Conservation (phyloP, 1,140 invertebrate genomes). For the Tetragnatha versicolor region DNA sequence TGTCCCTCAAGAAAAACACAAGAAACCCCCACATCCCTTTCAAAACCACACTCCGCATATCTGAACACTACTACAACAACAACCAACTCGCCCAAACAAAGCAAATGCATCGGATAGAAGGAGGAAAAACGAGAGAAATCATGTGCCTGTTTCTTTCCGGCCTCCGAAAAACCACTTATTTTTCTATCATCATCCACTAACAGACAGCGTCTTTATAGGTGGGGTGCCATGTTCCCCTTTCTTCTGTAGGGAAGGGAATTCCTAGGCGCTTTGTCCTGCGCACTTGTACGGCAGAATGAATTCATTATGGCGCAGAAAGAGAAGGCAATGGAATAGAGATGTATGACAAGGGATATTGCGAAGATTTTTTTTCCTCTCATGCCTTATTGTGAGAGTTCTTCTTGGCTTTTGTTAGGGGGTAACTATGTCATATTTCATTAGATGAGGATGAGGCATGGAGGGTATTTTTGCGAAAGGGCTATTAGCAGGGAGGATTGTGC, state of each 20-base stretch:
- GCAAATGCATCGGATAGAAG: no score
- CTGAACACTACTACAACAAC: no score
- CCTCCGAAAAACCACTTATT: background rate
- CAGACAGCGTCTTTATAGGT: conserved; percentile 20
- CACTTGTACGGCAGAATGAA: conserved; percentile 9
- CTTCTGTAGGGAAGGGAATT: background rate
- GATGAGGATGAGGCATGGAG: no score
- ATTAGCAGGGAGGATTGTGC: no score
- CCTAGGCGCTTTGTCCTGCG: background rate
- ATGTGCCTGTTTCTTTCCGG: background rate
- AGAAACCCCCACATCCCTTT: no score
- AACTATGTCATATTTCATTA: conserved; percentile 30
- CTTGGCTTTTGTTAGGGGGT: conserved; percentile 11
- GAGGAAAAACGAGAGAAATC: background rate
- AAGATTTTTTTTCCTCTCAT: no score
- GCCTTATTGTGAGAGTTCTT: background rate
- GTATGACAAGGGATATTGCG: background rate
- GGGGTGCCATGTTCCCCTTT: conserved; percentile 13
- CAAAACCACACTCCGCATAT: no score
- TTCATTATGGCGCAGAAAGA: conserved; percentile 16
- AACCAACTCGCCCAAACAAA: no score
- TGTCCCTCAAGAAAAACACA: no score
- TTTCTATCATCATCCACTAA: conserved; percentile 6
- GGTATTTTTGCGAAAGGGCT: no score
- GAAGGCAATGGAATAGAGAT: conserved; percentile 3